Conservation (phyloP, 2,888 invertebrate species). For the Hypomecis atomaria region DNA sequence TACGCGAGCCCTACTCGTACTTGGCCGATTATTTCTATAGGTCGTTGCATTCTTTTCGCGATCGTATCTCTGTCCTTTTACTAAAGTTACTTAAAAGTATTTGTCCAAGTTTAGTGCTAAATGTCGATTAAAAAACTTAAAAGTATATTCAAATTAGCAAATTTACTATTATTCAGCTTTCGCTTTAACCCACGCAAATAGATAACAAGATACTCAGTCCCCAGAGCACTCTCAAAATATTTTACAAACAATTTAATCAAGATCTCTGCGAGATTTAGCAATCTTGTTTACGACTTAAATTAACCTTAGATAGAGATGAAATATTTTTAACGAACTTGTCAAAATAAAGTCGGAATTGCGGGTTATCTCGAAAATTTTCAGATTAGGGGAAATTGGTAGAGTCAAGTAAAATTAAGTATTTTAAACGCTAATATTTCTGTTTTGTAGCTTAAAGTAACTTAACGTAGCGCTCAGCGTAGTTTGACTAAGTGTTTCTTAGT, state of each 20-base stretch:
- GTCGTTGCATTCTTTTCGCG: no score
- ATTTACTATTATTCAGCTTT: background rate
- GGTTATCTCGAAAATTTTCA: slow-evolving; percentile 17
- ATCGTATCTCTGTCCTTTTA: no score
- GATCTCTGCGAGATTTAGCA: slow-evolving; percentile 48
- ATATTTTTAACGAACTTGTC: slow-evolving; percentile 37
- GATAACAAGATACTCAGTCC: slow-evolving; percentile 44
- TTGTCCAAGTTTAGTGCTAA: no score
- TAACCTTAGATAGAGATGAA: slow-evolving; percentile 32
- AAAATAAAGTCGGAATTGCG: slow-evolving; percentile 26
- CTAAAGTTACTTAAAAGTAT: no score
- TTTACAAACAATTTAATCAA: slow-evolving; percentile 56
- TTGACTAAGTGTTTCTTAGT: no score
- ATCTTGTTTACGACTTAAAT: slow-evolving; percentile 50
- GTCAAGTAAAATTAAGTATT: slow-evolving; percentile 1
- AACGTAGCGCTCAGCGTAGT: no score
- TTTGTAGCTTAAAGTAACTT: background rate
- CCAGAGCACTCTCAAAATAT: slow-evolving; percentile 45
- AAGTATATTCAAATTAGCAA: no score
- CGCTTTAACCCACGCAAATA: slow-evolving; percentile 27
- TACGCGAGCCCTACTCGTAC: no score
- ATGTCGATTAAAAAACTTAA: no score
- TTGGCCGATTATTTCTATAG: no score
- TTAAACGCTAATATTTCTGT: slow-evolving; percentile 2
- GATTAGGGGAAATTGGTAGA: slow-evolving; percentile 16